Evolutionary conservation across 2,888 invertebrate species (phyloP).

Genomic region (Amphipoea lucens): DNA sequence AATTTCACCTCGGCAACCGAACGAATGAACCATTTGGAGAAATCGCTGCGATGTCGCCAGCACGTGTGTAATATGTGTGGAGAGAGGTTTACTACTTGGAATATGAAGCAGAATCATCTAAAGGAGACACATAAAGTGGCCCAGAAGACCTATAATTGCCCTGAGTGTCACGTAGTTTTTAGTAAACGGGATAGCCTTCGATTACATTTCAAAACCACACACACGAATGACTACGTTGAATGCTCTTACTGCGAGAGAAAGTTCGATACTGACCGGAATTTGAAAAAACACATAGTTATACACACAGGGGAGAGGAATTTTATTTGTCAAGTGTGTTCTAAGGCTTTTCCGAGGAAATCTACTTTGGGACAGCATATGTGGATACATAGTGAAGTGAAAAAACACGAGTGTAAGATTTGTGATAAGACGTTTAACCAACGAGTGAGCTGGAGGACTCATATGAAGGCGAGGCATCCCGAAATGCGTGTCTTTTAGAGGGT

Average conservation of each 20-base stretch:
- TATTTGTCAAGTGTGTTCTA: conserved; percentile 71
- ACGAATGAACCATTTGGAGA: conserved; percentile 58
- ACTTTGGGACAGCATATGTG: conserved; percentile 75
- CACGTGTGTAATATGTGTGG: conserved; percentile 66
- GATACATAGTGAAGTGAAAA: conserved; percentile 75
- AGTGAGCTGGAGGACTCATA: conserved; percentile 77
- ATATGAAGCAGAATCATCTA: conserved; percentile 67
- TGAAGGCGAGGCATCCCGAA: conserved; percentile 81
- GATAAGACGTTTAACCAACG: conserved; percentile 75
- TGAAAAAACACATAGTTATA: conserved; percentile 65
- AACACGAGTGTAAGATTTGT: conserved; percentile 72
- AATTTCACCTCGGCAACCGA: conserved; percentile 52
- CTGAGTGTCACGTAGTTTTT: conserved; percentile 64
- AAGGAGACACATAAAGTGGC: conserved; percentile 57
- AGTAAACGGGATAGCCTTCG: conserved; percentile 57
- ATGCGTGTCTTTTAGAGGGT: conserved; percentile 40
- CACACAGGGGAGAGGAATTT: conserved; percentile 74
- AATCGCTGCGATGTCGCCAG: conserved; percentile 60
- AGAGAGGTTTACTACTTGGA: conserved; percentile 67
- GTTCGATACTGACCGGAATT: conserved; percentile 65
- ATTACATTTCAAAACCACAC: conserved; percentile 68
- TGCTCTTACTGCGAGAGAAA: conserved; percentile 65
- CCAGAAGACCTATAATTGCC: conserved; percentile 62
- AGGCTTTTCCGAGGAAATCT: conserved; percentile 73
- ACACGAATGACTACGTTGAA: conserved; percentile 63